These are phyloP conservation scores for Falco novaeseelandiae DNA, from an alignment of 2,797 vertebrate species.

Conservation along the genomic window DNA sequence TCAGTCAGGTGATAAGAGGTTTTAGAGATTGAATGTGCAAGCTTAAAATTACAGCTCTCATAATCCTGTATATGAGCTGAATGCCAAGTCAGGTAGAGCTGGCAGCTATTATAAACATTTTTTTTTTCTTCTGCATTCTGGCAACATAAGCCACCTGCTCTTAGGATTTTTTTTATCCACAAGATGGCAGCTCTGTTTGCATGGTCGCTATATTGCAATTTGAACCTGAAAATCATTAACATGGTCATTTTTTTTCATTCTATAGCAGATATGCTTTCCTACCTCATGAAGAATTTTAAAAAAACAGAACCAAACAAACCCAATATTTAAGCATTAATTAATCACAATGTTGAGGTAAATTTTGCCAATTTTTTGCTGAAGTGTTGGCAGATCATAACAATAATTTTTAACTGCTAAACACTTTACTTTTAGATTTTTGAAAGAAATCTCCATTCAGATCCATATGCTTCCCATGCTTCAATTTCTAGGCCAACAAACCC, in stretches of 20 bases:
- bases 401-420: neutral
- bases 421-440: neutral
- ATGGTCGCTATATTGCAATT: neutral
- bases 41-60: neutral
- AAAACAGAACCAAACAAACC: neutral
- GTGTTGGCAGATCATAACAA: neutral
- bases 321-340: neutral
- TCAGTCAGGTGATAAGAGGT: slow-evolving; percentile 23
- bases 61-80: neutral
- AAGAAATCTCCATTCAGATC: neutral
- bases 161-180: slow-evolving; percentile 37
- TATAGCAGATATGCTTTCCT: neutral
- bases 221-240: neutral
- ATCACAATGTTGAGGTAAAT: neutral
- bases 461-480: neutral
- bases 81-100: neutral
- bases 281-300: neutral
- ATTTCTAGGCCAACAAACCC: neutral
- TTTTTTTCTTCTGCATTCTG: neutral
- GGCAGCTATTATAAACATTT: neutral
- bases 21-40: slow-evolving; percentile 15
- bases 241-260: fast-evolving
- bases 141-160: neutral
- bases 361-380: neutral
- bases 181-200: slow-evolving; percentile 68